These are phyloP conservation scores for Gila robusta DNA, from an alignment of 2,797 vertebrate genomes.

Conservation along the genomic window DNA sequence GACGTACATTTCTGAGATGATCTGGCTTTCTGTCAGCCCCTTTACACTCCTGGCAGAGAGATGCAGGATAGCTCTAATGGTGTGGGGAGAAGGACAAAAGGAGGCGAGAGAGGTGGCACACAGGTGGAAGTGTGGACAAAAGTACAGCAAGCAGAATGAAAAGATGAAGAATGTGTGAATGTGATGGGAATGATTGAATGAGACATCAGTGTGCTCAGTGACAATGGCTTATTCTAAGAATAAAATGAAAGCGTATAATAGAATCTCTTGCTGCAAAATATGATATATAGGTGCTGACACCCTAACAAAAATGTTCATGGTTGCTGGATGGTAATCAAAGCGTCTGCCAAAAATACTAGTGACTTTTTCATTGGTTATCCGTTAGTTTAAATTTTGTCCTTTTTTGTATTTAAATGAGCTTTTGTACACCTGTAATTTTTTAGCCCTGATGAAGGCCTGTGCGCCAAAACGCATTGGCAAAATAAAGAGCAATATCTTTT, in stretches of 20 bases:
- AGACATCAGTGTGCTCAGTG: slow-evolving; percentile 14
- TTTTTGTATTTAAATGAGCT: too few species aligned
- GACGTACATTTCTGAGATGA: slow-evolving; percentile 59
- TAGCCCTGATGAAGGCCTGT: too few species aligned
- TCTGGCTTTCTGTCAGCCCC: slow-evolving; percentile 57
- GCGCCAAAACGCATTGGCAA: too few species aligned
- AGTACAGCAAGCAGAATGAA: slow-evolving; percentile 36
- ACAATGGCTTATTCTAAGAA: slow-evolving; percentile 31
- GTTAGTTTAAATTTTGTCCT: too few species aligned
- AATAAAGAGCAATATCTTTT: too few species aligned
- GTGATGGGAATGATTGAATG: slow-evolving; percentile 34
- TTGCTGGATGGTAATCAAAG: neutral
- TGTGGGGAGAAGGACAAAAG: slow-evolving; percentile 42
- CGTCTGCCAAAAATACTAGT: neutral
- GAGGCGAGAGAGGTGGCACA: slow-evolving; percentile 25
- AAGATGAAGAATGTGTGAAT: slow-evolving; percentile 25
- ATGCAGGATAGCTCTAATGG: slow-evolving; percentile 51
- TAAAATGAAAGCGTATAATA: slow-evolving; percentile 31
- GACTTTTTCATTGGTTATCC: too few species aligned
- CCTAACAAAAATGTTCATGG: neutral
- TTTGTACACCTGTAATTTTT: too few species aligned
- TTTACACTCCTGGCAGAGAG: slow-evolving; percentile 59
- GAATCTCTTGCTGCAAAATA: slow-evolving; percentile 10
- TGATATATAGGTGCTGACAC: slow-evolving; percentile 18
- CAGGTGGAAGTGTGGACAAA: slow-evolving; percentile 41